phyloP scores from a whole-genome alignment of 2,113 vertebrate genomes.

The Xenus cinereus region DNA sequence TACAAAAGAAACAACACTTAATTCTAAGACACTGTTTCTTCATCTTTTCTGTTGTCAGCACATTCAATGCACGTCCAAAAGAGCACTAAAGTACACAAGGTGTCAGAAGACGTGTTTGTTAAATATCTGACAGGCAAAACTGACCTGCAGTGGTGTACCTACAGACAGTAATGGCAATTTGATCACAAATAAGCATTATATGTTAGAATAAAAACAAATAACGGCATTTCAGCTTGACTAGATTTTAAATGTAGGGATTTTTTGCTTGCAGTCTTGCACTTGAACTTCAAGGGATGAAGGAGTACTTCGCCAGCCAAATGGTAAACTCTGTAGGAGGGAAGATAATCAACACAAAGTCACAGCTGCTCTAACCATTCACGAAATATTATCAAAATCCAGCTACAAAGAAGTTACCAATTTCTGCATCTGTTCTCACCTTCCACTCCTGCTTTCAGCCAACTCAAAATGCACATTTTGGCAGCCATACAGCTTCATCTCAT shows the following conservation, averaged over 20 bases:
- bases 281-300: not conserved
- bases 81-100: not conserved
- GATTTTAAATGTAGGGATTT: not conserved
- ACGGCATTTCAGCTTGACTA: not conserved
- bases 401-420: not conserved
- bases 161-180: not conserved
- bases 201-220: not conserved
- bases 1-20: not conserved
- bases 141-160: not conserved
- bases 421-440: slow-evolving; percentile 10
- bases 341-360: not conserved
- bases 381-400: not conserved
- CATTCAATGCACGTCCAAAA: not conserved
- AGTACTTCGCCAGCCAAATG: not conserved
- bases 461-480: slow-evolving; percentile 28
- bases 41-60: not conserved
- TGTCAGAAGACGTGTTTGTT: not conserved
- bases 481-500: not conserved
- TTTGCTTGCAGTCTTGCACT: not conserved
- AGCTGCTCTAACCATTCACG: not conserved
- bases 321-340: not conserved
- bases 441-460: not conserved
- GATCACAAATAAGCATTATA: not conserved
- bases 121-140: not conserved
- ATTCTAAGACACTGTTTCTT: not conserved